Conservation (phyloP, 2,113 vertebrate species). For the Thamnaconus septentrionalis region DNA sequence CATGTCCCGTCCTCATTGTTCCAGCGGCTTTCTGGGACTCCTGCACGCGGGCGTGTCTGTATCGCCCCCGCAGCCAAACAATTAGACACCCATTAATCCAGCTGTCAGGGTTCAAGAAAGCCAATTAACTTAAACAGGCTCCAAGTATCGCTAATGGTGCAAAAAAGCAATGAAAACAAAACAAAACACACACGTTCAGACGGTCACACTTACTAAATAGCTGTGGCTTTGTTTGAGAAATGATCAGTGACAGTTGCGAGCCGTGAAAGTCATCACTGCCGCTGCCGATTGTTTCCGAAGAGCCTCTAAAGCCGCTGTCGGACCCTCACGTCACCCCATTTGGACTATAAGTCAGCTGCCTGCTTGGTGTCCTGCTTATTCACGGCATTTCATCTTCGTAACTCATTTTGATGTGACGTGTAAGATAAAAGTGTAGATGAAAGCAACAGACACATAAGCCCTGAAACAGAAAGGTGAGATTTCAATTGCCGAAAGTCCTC, state of each 20-base stretch:
- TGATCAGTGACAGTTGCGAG: conserved; percentile 22
- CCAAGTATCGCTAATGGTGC: conserved; percentile 46
- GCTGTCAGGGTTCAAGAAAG: conserved; percentile 66
- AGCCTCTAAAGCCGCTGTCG: conserved; percentile 21
- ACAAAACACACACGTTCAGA: conserved; percentile 2
- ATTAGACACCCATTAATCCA: conserved; percentile 68
- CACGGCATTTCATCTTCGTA: too few species aligned
- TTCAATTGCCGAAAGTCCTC: too few species aligned
- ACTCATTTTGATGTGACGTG: too few species aligned
- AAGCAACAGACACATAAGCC: too few species aligned
- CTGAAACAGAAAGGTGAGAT: too few species aligned
- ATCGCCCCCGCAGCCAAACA: conserved; percentile 64
- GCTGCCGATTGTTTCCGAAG: conserved; percentile 44
- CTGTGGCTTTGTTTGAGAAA: conserved; percentile 66
- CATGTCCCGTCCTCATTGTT: too few species aligned
- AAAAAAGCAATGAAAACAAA: conserved; percentile 24
- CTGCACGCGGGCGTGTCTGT: conserved; percentile 21
- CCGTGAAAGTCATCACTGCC: conserved; percentile 46
- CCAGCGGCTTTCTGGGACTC: too few species aligned
- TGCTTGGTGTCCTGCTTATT: too few species aligned
- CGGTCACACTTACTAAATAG: conserved; percentile 33
- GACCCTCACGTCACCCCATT: background rate
- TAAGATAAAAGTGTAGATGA: too few species aligned
- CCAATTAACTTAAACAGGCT: conserved; percentile 66
- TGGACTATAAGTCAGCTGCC: too few species aligned